These are phyloP conservation scores for Aeoliscus strigatus DNA, from an alignment of 2,797 vertebrate species.

Conservation along the genomic window DNA sequence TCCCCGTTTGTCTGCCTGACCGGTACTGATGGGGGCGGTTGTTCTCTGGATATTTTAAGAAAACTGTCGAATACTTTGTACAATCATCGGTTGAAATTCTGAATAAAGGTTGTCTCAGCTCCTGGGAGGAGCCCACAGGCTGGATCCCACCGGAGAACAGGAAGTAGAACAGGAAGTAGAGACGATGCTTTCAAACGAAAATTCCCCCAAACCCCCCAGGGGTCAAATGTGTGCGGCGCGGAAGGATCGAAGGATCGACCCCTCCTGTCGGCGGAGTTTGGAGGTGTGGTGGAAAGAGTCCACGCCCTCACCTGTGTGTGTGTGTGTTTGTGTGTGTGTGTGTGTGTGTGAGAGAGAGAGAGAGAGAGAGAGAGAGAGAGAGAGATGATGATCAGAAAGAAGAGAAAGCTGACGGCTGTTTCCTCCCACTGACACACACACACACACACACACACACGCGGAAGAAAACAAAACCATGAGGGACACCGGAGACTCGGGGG, in stretches of 20 bases:
- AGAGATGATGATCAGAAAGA: slow-evolving; percentile 9
- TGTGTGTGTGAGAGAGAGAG: too few relatives aligned
- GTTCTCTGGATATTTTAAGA: too few relatives aligned
- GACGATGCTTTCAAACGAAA: too few relatives aligned
- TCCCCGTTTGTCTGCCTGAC: slow-evolving; percentile 42
- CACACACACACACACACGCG: too few relatives aligned
- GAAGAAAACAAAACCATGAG: slow-evolving; percentile 38
- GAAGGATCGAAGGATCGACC: too few relatives aligned
- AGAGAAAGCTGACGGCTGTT: neutral
- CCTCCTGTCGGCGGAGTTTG: slow-evolving; percentile 29
- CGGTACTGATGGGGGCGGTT: slow-evolving; percentile 64
- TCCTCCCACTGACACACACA: neutral
- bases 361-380: too few relatives aligned
- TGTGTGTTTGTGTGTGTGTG: slow-evolving; percentile 27
- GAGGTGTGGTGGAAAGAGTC: too few relatives aligned
- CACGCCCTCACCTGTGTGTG: slow-evolving; percentile 65
- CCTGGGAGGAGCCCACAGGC: too few relatives aligned
- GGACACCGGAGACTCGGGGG: slow-evolving; percentile 28
- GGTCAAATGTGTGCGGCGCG: slow-evolving; percentile 1
- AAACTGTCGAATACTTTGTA: slow-evolving; percentile 34
- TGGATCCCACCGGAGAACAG: too few relatives aligned
- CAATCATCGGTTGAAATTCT: slow-evolving; percentile 58
- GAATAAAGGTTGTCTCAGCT: neutral
- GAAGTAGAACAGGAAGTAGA: too few relatives aligned
- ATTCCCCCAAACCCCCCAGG: neutral